phyloP scores from a whole-genome alignment of 30 jellyfish, hydroid and myxozoan species.

The Aurelia aurita region DNA sequence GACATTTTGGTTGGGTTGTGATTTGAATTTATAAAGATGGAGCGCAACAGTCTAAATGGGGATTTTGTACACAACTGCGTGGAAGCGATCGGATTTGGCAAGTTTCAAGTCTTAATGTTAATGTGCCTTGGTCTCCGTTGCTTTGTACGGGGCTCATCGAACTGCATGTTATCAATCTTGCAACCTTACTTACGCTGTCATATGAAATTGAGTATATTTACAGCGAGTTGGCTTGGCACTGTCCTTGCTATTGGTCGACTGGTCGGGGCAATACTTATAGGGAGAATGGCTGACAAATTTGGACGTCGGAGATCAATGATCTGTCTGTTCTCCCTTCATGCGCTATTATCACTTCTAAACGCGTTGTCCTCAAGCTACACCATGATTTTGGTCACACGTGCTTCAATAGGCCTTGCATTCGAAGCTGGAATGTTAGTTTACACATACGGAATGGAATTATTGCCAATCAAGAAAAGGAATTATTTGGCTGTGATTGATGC shows the following conservation, averaged over 20 bases:
- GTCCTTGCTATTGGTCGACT: not conserved
- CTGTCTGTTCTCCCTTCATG: not conserved
- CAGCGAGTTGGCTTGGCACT: not conserved
- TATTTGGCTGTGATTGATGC: not conserved
- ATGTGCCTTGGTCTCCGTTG: not conserved
- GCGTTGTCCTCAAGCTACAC: not conserved
- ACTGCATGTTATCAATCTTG: not conserved
- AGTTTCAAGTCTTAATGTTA: not conserved
- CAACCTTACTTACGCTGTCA: slow-evolving; percentile 20
- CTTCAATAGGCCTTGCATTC: not conserved
- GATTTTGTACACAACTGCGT: slow-evolving; percentile 3
- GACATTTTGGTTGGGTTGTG: no score
- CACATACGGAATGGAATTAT: slow-evolving; percentile 9
- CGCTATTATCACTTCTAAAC: not conserved
- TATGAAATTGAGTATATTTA: not conserved
- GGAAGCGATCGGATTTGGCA: slow-evolving; percentile 13
- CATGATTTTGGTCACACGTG: not conserved
- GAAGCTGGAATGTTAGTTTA: not conserved
- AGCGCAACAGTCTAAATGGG: no score
- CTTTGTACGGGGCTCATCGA: not conserved
- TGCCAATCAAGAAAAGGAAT: slow-evolving; percentile 11
- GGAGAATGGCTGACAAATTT: not conserved
- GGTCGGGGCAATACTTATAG: not conserved
- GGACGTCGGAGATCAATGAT: slow-evolving; percentile 6
- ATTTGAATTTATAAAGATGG: no score